Evolutionary conservation across 2,888 invertebrate genomes (phyloP).

Genomic region (Neria commutata): DNA sequence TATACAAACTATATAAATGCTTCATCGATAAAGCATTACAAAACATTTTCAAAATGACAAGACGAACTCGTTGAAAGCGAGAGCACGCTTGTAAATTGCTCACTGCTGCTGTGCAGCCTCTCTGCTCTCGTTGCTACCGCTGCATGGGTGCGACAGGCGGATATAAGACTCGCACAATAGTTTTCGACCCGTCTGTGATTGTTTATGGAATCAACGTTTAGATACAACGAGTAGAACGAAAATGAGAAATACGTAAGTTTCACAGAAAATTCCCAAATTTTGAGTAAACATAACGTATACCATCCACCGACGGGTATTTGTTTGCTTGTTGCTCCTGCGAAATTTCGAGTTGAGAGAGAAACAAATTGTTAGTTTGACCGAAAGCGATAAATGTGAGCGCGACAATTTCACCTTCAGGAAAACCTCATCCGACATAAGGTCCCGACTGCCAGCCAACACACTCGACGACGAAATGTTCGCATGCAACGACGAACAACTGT

Average conservation of each 20-base stretch:
- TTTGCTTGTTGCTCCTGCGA: constrained; percentile 4
- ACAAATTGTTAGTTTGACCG: too few species aligned
- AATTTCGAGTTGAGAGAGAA: background rate
- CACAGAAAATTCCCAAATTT: constrained; percentile 37
- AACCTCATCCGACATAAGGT: too few species aligned
- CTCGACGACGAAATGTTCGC: constrained; percentile 36
- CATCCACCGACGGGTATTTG: constrained; percentile 26
- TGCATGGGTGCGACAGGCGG: too few species aligned
- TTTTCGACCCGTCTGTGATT: background rate
- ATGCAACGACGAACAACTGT: constrained; percentile 33
- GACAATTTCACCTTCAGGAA: too few species aligned
- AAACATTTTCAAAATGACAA: too few species aligned
- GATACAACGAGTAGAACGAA: constrained; percentile 20
- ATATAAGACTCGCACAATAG: too few species aligned
- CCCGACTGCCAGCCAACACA: constrained; percentile 27
- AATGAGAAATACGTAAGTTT: constrained; percentile 19
- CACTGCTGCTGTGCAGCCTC: constrained; percentile 5
- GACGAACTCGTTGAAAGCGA: too few species aligned
- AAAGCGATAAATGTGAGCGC: too few species aligned
- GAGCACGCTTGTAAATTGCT: constrained; percentile 17
- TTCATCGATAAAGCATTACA: too few species aligned
- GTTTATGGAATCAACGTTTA: constrained; percentile 18
- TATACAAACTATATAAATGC: too few species aligned
- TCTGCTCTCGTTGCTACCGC: too few species aligned
- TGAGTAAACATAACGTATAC: constrained; percentile 34